These are phyloP conservation scores for Drosophila emarginata DNA, from an alignment of 2,888 invertebrate genomes.

Conservation along the genomic window DNA sequence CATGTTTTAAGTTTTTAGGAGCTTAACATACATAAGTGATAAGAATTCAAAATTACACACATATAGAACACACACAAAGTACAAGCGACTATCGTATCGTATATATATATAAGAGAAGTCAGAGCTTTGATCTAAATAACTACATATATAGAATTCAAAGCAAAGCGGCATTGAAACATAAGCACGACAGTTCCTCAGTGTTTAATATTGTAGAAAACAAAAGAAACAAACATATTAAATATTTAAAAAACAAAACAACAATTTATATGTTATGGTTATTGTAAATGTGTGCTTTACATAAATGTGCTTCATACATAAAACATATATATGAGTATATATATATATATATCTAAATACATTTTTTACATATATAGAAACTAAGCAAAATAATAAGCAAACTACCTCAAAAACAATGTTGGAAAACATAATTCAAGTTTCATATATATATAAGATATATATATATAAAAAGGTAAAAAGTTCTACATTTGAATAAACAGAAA, in stretches of 20 bases:
- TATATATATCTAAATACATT: conserved; percentile 30
- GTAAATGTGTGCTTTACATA: conserved; percentile 80
- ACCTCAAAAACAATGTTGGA: conserved; percentile 61
- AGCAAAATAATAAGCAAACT: conserved; percentile 65
- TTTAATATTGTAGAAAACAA: conserved; percentile 56
- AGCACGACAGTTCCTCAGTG: conserved; percentile 79
- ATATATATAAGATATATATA: conserved; percentile 34
- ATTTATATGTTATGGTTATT: conserved; percentile 64
- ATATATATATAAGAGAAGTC: conserved; percentile 39
- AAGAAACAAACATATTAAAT: conserved; percentile 38
- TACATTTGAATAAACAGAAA: background rate
- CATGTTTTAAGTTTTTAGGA: conserved; percentile 61
- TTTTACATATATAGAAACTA: conserved; percentile 50
- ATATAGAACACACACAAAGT: conserved; percentile 52
- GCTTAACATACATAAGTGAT: conserved; percentile 72
- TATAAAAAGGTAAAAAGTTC: background rate
- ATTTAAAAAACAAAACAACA: conserved; percentile 33
- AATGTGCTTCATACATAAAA: conserved; percentile 76
- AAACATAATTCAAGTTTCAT: conserved; percentile 63
- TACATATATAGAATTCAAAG: conserved; percentile 40
- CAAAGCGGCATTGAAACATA: conserved; percentile 60
- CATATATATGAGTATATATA: too few relatives aligned
- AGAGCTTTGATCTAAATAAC: conserved; percentile 47
- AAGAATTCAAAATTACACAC: conserved; percentile 69
- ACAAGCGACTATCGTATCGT: conserved; percentile 62